Percentiles rank a stretch among this genome's conserved stretches.
phyloP scores from a whole-genome alignment of 2,113 vertebrate genomes.

The Poeciliopsis turrubarensis region DNA sequence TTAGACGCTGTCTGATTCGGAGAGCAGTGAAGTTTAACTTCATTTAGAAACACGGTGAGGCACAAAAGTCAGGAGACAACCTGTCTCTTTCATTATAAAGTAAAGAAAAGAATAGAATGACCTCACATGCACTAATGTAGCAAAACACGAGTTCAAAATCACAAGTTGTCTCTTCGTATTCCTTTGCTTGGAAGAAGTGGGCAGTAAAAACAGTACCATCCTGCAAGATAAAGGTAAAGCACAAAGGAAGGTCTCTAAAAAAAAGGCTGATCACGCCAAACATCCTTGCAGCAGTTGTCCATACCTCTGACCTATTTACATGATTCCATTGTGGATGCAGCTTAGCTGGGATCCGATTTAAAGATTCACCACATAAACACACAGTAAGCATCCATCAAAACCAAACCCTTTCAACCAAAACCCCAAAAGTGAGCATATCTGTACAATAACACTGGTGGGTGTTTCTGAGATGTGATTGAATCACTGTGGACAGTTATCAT shows the following conservation, averaged over 20 bases:
- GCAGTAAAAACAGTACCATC: conserved; percentile 16
- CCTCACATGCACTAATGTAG: conserved; percentile 45
- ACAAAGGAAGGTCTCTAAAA: conserved; percentile 5
- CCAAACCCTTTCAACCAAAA: conserved; percentile 5
- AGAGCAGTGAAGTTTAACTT: conserved; percentile 39
- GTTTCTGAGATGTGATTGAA: conserved; percentile 48
- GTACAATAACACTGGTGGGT: conserved; percentile 57
- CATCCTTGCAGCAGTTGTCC: neutral
- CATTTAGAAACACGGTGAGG: conserved; percentile 53
- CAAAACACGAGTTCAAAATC: conserved; percentile 32
- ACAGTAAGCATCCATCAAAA: conserved; percentile 18
- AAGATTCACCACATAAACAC: conserved; percentile 19
- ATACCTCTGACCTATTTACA: conserved; percentile 60
- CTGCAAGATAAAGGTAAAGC: conserved; percentile 28
- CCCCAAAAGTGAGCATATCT: conserved; percentile 31
- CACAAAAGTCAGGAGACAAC: conserved; percentile 46
- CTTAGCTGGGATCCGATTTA: conserved; percentile 17
- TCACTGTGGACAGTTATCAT: conserved; percentile 50
- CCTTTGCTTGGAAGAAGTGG: conserved; percentile 19
- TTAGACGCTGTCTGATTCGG: conserved; percentile 27
- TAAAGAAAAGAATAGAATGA: neutral
- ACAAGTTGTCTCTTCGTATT: conserved; percentile 16
- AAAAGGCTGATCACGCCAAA: conserved; percentile 9
- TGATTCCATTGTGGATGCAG: conserved; percentile 26
- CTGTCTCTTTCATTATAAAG: neutral